Evolutionary conservation across 23 tunicate genomes (phyloP).

Genomic region (Halocynthia aurantium): DNA sequence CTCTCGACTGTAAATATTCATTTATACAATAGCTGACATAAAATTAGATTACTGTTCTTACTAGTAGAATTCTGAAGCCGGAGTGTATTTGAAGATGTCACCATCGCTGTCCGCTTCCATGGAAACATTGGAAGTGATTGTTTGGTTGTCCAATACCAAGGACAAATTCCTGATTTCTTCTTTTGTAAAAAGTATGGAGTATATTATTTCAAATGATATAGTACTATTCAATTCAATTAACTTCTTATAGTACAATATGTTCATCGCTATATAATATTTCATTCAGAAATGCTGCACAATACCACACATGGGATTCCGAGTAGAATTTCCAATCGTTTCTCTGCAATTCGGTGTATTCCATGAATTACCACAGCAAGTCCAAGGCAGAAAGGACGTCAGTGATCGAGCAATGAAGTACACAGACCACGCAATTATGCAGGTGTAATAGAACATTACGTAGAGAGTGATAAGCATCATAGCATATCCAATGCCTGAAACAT

Average conservation of each 20-base stretch:
- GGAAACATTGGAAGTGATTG: no score
- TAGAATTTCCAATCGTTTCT: conserved; percentile 4
- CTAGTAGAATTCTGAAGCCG: conserved; percentile 1
- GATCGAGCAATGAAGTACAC: conserved; percentile 9
- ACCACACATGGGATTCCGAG: conserved; percentile 5
- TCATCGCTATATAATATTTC: no score
- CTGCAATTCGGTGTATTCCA: conserved; percentile 69
- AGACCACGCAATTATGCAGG: conserved; percentile 11
- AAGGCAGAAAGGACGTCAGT: conserved; percentile 53
- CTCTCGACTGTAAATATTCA: background rate
- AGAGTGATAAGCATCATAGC: conserved; percentile 10
- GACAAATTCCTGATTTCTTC: background rate
- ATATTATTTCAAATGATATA: no score
- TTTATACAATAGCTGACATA: no score
- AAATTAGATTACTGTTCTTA: no score
- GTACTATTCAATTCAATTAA: no score
- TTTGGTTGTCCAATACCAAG: background rate
- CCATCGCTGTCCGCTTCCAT: background rate
- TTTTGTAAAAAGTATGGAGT: background rate
- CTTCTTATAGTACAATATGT: no score
- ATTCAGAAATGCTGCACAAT: background rate
- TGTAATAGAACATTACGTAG: conserved; percentile 2
- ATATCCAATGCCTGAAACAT: conserved; percentile 2
- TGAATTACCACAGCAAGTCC: conserved; percentile 58
- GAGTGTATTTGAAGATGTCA: conserved; percentile 1